These are phyloP conservation scores for Carlito syrichta DNA, from an alignment of 2,113 vertebrate genomes.

Conservation along the genomic window DNA sequence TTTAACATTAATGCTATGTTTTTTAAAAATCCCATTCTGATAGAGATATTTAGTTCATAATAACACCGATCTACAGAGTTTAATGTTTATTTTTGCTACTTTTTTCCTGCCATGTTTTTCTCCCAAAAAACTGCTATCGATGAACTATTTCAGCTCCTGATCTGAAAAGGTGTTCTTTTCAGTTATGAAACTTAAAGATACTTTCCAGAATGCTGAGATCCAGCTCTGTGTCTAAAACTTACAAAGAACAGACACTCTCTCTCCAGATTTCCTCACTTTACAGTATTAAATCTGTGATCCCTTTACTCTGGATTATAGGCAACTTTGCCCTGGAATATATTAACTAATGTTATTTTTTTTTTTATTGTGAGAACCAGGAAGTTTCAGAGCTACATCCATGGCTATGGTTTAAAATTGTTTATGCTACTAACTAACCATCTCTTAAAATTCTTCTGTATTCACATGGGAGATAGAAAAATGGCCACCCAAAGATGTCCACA, in stretches of 20 bases:
- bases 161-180: background rate
- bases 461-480: background rate
- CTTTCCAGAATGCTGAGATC: background rate
- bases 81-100: background rate
- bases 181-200: background rate
- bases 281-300: background rate
- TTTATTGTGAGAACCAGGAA: background rate
- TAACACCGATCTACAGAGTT: background rate
- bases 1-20: background rate
- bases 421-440: background rate
- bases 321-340: background rate
- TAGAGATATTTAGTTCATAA: background rate
- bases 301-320: too few relatives aligned
- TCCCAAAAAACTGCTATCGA: background rate
- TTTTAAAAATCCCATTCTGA: background rate
- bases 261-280: background rate
- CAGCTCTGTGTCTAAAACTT: background rate
- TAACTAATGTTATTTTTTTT: background rate
- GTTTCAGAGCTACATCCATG: background rate
- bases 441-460: background rate
- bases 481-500: background rate
- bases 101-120: background rate
- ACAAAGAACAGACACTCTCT: background rate
- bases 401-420: background rate
- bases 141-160: background rate